Percentiles rank a stretch among this genome's conserved stretches.
Evolutionary conservation across 2,113 vertebrate species (phyloP).

Genomic region (Epinephelus lanceolatus): DNA sequence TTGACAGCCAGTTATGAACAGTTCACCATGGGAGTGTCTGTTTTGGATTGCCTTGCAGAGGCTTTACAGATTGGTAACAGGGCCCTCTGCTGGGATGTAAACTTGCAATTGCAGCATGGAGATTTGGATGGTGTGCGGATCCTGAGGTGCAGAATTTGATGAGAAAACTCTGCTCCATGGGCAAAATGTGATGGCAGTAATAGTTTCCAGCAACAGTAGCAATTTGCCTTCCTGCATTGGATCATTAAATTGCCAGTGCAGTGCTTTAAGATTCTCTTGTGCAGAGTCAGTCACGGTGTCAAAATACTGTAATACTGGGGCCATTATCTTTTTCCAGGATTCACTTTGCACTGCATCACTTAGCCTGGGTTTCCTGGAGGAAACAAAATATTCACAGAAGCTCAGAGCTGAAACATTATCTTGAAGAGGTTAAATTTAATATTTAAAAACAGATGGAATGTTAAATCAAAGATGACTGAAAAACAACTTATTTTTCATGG

Average conservation of each 20-base stretch:
- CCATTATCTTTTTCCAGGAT: background rate
- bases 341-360: background rate
- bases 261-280: constrained; percentile 3
- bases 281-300: background rate
- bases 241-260: constrained; percentile 8
- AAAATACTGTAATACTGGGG: constrained; percentile 10
- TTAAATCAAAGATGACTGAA: background rate
- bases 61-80: background rate
- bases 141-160: background rate
- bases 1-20: background rate
- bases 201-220: constrained; percentile 10
- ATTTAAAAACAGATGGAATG: background rate
- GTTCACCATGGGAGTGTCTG: background rate
- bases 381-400: background rate
- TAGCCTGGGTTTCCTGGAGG: background rate
- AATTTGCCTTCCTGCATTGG: constrained; percentile 6
- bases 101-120: background rate
- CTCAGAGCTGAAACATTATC: background rate
- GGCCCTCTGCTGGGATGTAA: background rate
- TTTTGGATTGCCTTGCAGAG: background rate
- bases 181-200: constrained; percentile 1
- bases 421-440: background rate
- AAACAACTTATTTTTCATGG: background rate
- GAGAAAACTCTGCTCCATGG: background rate
- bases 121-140: background rate